Evolutionary conservation across 2,113 vertebrate genomes (phyloP).

Genomic region (Phylloscopus trochiloides): DNA sequence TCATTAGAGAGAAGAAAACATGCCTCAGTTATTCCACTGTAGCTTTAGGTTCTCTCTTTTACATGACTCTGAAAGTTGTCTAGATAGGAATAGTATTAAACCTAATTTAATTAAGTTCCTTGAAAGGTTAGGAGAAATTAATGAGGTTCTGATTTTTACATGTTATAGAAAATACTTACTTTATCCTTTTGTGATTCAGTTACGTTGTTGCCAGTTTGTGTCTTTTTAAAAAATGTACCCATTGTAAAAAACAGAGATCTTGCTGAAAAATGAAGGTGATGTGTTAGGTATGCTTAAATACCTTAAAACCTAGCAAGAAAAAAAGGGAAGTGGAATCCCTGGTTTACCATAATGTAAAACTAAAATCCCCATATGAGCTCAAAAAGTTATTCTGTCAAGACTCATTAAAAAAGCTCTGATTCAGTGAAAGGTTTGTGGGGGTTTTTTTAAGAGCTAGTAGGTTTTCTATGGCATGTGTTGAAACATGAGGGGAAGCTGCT

Average conservation of each 20-base stretch:
- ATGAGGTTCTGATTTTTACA: neutral
- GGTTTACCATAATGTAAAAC: neutral
- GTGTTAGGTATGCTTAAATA: neutral
- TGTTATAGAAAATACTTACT: neutral
- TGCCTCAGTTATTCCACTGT: neutral
- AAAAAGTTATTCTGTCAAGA: neutral
- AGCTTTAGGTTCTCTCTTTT: neutral
- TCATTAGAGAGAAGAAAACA: neutral
- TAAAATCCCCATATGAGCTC: neutral
- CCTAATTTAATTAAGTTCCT: neutral
- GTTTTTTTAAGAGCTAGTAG: neutral
- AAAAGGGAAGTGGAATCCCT: neutral
- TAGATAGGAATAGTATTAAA: neutral
- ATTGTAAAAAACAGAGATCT: neutral
- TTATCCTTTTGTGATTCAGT: neutral
- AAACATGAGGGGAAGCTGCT: conserved; percentile 26
- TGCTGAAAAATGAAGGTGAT: neutral
- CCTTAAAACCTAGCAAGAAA: neutral
- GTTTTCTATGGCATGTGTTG: conserved; percentile 21
- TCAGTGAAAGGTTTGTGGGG: neutral
- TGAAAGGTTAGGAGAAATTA: neutral
- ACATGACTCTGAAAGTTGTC: neutral
- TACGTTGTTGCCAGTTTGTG: neutral
- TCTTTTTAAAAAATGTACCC: neutral
- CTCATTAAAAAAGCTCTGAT: conserved; percentile 1